phyloP scores from a whole-genome alignment of 2,888 invertebrate genomes.

The Tipula vernalis region DNA sequence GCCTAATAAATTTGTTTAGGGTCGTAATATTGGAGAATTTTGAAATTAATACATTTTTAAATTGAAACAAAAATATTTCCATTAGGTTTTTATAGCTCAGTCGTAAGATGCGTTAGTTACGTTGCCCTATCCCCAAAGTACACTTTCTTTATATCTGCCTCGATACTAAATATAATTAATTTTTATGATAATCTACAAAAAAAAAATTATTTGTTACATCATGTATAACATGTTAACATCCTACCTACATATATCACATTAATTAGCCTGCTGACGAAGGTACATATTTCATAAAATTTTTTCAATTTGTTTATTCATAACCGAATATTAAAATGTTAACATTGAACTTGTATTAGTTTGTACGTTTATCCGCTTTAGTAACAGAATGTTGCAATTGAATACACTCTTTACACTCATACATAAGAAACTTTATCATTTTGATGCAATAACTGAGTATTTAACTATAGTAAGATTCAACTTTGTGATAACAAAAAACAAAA shows the following conservation, averaged over 20 bases:
- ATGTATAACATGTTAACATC: too few relatives aligned
- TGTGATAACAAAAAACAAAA: background rate
- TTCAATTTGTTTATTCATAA: background rate
- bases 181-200: background rate
- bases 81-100: background rate
- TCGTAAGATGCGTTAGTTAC: background rate
- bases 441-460: background rate
- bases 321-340: background rate
- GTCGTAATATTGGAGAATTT: background rate
- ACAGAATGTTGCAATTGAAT: background rate
- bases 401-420: background rate
- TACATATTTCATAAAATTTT: background rate
- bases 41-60: background rate
- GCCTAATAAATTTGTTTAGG: background rate
- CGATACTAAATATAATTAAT: background rate
- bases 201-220: too few relatives aligned
- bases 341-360: background rate
- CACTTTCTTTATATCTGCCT: background rate
- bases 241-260: too few relatives aligned
- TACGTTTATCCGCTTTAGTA: background rate
- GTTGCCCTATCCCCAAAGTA: background rate
- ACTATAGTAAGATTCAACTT: background rate
- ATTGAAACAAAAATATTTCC: background rate
- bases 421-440: background rate
- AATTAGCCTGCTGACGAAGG: too few relatives aligned